Base-by-base conservation (phyloP, 1,140 invertebrate species). In the Saxidomus purpurata region DNA sequence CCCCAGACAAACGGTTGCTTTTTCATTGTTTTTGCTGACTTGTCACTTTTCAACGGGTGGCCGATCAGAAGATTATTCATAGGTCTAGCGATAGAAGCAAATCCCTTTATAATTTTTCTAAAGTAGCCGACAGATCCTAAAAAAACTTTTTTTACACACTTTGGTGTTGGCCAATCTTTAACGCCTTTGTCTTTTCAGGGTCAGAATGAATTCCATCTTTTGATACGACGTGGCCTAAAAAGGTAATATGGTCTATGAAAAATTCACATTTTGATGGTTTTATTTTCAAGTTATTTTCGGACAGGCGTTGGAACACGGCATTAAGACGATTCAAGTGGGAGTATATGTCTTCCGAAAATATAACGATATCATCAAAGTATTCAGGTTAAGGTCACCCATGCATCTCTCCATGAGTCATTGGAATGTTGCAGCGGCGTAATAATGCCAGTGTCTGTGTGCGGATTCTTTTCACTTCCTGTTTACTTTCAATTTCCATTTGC, bases 341-440 rank as follows among this genome's bases (percentile, higher is more conserved):
- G 15, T 79, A 22, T 31, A 79, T 59, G 28, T 43, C 28, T 28
- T 74, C 34, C 13, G 11, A 85, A n/a, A 85, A 59, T 15, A 74
- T 71, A 17, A 74, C 25, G 1, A 85, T 74, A 52, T 71, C 49
- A 34, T 74, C 83, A 4, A 52, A 28, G 55, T 71, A 71, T 40
- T 52, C 38, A 49, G 34, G 52, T 85, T 71, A n/a, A 87, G 34
- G 28, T 79, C 85, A 17, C 71, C 71, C 69, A n/a, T n/a, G n/a
- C n/a, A n/a, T n/a, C n/a, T n/a, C n/a, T n/a, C n/a, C n/a, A n/a
- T n/a, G n/a, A n/a, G 79, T 87, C 96, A 80, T 92, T 97, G 96
- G 90, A 97, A 97, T 25, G 95, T 93, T 22, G 94, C 90, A 3
- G 95, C 94, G 34, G 94, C 93, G 91, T 96, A 96, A 36, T 84